These are phyloP conservation scores for Halcyon badia DNA, from an alignment of 2,797 vertebrate species.

Conservation along the genomic window DNA sequence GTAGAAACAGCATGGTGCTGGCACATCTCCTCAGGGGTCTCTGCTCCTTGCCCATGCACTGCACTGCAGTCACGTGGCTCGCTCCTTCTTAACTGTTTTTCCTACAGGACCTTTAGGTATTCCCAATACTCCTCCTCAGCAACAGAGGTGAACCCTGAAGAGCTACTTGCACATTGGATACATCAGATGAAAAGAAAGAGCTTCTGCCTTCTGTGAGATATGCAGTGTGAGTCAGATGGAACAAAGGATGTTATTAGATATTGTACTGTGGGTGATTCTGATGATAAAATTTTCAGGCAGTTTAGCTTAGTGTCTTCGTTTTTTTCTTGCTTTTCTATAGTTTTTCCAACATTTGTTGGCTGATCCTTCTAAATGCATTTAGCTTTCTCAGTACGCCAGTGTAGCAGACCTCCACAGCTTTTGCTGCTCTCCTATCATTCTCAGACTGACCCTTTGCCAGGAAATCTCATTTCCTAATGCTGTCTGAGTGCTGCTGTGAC, in stretches of 20 bases:
- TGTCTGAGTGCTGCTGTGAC: background rate
- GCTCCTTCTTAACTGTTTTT: background rate
- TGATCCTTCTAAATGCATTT: background rate
- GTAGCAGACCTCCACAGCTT: background rate
- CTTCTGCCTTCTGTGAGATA: background rate
- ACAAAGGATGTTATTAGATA: background rate
- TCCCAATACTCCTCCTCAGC: background rate
- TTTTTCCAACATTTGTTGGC: background rate
- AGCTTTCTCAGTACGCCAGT: background rate
- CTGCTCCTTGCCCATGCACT: background rate
- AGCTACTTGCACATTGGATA: background rate
- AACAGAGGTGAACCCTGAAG: background rate
- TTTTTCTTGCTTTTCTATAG: background rate
- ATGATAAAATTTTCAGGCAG: background rate
- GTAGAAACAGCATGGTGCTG: background rate
- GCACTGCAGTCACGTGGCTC: background rate
- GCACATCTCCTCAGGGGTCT: background rate
- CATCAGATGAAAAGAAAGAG: background rate
- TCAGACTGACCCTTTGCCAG: background rate
- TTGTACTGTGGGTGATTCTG: background rate
- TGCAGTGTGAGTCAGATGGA: background rate
- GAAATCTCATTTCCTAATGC: background rate
- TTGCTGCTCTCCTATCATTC: background rate
- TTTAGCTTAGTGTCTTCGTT: background rate
- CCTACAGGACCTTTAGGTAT: background rate